Evolutionary conservation across 2,113 vertebrate species (phyloP).

Genomic region (Dipodomys spectabilis): DNA sequence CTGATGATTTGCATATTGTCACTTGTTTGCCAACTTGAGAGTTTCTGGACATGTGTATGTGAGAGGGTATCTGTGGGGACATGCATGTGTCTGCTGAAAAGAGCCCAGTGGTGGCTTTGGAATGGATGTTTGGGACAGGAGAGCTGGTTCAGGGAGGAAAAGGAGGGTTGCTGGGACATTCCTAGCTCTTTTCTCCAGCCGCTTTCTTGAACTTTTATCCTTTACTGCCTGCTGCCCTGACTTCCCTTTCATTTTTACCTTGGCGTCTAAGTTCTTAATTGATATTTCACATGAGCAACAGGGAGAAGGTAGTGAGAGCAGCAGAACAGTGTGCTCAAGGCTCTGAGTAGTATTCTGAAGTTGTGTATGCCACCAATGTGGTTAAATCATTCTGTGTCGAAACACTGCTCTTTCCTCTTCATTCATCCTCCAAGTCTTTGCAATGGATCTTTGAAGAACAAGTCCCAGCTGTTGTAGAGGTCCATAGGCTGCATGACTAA

Average conservation of each 20-base stretch:
- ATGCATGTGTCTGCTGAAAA: conserved; percentile 39
- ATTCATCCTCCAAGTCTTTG: background rate
- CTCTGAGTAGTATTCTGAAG: background rate
- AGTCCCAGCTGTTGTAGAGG: background rate
- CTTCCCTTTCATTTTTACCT: background rate
- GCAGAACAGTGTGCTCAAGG: background rate
- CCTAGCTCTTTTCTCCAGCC: conserved; percentile 38
- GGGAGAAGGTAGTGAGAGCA: background rate
- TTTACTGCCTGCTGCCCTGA: background rate
- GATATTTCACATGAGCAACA: background rate
- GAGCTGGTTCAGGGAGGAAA: conserved; percentile 78
- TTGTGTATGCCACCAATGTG: rapidly evolving
- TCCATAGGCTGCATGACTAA: background rate
- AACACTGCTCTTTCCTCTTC: rapidly evolving
- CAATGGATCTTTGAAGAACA: background rate
- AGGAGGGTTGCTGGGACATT: conserved; percentile 76
- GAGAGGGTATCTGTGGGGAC: conserved; percentile 51
- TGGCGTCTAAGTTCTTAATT: conserved; percentile 11
- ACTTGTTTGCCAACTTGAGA: conserved; percentile 85
- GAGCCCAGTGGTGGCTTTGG: conserved; percentile 69
- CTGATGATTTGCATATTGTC: conserved; percentile 81
- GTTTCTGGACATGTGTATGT: conserved; percentile 75
- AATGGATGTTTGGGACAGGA: conserved; percentile 69
- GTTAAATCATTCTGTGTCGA: background rate
- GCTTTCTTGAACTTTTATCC: conserved; percentile 18